Conservation (phyloP, 2,113 vertebrate genomes). For the Gobio gobio region DNA sequence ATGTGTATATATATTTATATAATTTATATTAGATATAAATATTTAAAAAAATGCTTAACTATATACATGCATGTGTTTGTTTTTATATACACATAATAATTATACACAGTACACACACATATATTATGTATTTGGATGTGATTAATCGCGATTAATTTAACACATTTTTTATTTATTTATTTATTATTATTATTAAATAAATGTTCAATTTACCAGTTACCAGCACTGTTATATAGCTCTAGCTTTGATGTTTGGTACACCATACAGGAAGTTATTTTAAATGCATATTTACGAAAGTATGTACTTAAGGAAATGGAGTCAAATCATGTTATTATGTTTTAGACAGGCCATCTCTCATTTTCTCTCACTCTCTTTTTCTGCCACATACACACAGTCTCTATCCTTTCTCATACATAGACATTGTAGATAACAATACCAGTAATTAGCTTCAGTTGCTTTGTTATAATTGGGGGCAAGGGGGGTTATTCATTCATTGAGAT, state of each 20-base stretch:
- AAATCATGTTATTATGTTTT: constrained; percentile 34
- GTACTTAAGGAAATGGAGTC: constrained; percentile 30
- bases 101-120: too few species aligned
- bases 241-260: background rate
- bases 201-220: too few species aligned
- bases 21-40: too few species aligned
- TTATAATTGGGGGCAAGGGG: constrained; percentile 78
- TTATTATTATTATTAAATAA: too few species aligned
- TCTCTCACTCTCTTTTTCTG: constrained; percentile 44
- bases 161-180: too few species aligned
- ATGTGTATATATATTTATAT: too few species aligned
- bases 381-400: constrained; percentile 13
- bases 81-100: too few species aligned
- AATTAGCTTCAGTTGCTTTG: constrained; percentile 78
- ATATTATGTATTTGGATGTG: too few species aligned
- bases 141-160: too few species aligned
- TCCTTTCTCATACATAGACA: constrained; percentile 59
- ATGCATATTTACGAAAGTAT: constrained; percentile 25
- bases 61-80: too few species aligned
- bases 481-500: constrained; percentile 70
- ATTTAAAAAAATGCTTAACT: too few species aligned
- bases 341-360: constrained; percentile 32
- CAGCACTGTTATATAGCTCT: background rate
- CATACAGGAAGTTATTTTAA: constrained; percentile 18
- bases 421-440: constrained; percentile 73